Percentiles rank a stretch among this genome's conserved stretches.
Conservation (phyloP, 2,797 vertebrate species). For the Karalla daura region DNA sequence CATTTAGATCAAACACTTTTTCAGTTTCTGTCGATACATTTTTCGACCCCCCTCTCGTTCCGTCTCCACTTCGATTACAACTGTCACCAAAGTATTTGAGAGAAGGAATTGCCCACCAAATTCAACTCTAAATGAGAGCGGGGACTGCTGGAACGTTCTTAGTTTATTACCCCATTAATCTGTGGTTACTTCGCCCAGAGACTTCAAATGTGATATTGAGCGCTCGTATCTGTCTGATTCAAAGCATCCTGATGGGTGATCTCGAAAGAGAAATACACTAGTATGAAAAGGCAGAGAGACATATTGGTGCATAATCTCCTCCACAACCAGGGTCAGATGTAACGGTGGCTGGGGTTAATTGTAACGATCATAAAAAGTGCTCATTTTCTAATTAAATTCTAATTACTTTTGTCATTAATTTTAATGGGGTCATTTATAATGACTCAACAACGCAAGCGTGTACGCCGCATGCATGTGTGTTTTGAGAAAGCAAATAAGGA, state of each 20-base stretch:
- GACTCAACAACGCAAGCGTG: constrained; percentile 54
- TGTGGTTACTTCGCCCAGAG: constrained; percentile 35
- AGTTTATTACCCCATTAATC: constrained; percentile 58
- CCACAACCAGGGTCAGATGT: constrained; percentile 62
- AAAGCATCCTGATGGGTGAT: constrained; percentile 29
- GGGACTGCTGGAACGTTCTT: constrained; percentile 31
- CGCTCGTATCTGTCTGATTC: constrained; percentile 37
- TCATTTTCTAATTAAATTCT: constrained; percentile 74
- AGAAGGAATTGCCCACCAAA: constrained; percentile 43
- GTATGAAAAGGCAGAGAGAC: constrained; percentile 26
- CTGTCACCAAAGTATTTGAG: constrained; percentile 41
- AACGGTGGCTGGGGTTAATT: constrained; percentile 72
- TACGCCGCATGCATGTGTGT: constrained; percentile 28
- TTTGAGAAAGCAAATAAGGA: constrained; percentile 40
- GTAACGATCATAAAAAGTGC: constrained; percentile 70
- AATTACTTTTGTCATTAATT: constrained; percentile 78
- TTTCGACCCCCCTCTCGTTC: constrained; percentile 33
- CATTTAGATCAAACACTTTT: constrained; percentile 42
- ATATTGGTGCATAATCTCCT: constrained; percentile 37
- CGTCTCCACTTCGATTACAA: constrained; percentile 34
- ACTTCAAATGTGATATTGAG: constrained; percentile 35
- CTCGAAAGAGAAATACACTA: constrained; percentile 31
- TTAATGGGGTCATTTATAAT: constrained; percentile 75
- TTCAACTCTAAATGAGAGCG: constrained; percentile 43
- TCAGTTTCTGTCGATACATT: constrained; percentile 24